Percentiles rank a stretch among this genome's conserved stretches.
Evolutionary conservation across 2,113 vertebrate genomes (phyloP).

Genomic region (Drymodes brunneopygia): DNA sequence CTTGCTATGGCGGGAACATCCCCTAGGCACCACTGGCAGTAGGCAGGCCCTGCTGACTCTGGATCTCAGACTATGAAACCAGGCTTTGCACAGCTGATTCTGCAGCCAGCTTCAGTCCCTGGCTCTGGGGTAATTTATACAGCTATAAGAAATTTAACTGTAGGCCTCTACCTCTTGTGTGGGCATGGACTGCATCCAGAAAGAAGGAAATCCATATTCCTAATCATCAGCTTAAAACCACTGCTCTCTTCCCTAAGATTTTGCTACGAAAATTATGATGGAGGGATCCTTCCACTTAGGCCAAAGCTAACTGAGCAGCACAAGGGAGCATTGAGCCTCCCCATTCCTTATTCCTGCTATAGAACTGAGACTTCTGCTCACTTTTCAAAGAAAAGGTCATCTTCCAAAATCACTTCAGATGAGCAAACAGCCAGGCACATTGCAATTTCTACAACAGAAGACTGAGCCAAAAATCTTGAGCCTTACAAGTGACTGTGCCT

Average conservation of each 20-base stretch:
- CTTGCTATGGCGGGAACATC: background rate
- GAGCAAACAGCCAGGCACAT: background rate
- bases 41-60: fast-evolving
- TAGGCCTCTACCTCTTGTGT: background rate
- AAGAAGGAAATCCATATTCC: background rate
- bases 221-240: background rate
- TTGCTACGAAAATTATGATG: background rate
- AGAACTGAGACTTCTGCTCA: background rate
- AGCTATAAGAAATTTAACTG: background rate
- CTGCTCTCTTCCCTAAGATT: background rate
- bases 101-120: background rate
- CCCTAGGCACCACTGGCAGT: background rate
- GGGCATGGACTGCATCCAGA: background rate
- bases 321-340: background rate
- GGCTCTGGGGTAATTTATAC: background rate
- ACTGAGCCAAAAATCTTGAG: background rate
- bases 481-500: background rate
- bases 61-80: background rate
- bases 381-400: background rate
- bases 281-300: background rate
- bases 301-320: background rate
- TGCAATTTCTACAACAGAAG: background rate
- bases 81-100: background rate
- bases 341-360: background rate
- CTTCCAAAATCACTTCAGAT: background rate